phyloP scores from a whole-genome alignment of 30 jellyfish, hydroid and myxozoan species.

The Hydra vulgaris region DNA sequence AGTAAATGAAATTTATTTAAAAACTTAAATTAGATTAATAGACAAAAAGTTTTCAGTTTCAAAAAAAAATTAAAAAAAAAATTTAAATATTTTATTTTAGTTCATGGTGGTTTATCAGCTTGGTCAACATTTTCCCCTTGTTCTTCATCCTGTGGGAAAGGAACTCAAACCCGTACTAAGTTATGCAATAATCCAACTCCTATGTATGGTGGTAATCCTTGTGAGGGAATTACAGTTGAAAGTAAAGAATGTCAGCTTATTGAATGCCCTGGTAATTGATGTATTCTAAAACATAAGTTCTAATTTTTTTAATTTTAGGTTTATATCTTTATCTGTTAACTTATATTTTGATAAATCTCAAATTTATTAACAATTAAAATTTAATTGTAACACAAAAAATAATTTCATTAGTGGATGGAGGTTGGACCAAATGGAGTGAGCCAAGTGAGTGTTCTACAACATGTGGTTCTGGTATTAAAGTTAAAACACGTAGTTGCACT shows the following conservation, averaged over 20 bases:
- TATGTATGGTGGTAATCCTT: constrained; percentile 31
- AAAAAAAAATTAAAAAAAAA: no score
- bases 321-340: background rate
- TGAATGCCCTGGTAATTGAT: constrained; percentile 9
- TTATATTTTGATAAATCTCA: no score
- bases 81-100: constrained; percentile 15
- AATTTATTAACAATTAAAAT: no score
- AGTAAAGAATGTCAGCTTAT: constrained; percentile 3
- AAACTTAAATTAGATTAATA: no score
- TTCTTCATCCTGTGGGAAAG: constrained; percentile 44
- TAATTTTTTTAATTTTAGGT: no score
- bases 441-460: constrained; percentile 4
- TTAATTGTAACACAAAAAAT: no score
- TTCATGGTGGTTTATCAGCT: constrained; percentile 38
- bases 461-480: constrained; percentile 3
- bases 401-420: constrained; percentile 21
- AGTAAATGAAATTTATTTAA: no score
- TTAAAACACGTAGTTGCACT: constrained; percentile 7
- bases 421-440: constrained; percentile 5
- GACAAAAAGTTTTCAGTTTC: no score
- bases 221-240: constrained; percentile 9
- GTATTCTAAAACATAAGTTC: background rate
- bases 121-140: constrained; percentile 47
- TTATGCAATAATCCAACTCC: constrained; percentile 48
- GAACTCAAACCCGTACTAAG: constrained; percentile 22